These are phyloP conservation scores for Mirza zaza DNA, from an alignment of 2,113 vertebrate genomes.

Conservation along the genomic window DNA sequence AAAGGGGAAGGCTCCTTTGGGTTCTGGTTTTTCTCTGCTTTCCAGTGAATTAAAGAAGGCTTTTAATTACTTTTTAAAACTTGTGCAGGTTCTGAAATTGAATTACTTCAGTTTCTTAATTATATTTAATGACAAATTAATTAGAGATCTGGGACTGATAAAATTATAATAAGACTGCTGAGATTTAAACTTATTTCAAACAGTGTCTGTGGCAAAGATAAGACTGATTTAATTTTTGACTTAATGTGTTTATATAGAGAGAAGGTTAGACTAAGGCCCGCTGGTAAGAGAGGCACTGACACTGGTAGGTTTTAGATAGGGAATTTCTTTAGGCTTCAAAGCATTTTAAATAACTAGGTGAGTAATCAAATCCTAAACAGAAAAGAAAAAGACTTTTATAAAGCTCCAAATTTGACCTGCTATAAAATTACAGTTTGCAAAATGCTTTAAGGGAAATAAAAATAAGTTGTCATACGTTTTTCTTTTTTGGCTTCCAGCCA, in stretches of 20 bases:
- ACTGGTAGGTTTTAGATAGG: background rate
- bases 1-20: background rate
- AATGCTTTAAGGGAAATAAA: conserved; percentile 46
- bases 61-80: conserved; percentile 63
- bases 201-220: conserved; percentile 25
- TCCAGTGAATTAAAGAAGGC: conserved; percentile 40
- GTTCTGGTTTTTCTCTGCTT: conserved; percentile 4
- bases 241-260: background rate
- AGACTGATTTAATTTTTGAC: conserved; percentile 18
- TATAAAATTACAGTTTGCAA: conserved; percentile 68
- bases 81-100: conserved; percentile 42
- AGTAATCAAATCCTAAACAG: conserved; percentile 47
- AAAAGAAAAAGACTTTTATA: conserved; percentile 46
- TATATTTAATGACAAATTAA: conserved; percentile 75
- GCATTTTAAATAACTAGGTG: background rate
- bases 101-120: conserved; percentile 63
- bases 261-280: background rate
- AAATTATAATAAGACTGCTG: conserved; percentile 37
- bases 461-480: conserved; percentile 4
- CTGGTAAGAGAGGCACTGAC: background rate
- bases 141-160: conserved; percentile 51
- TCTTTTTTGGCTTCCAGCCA: background rate
- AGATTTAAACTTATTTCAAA: conserved; percentile 40
- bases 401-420: conserved; percentile 32
- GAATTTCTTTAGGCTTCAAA: conserved; percentile 45